Conservation (phyloP, 2,113 vertebrate species). For the Rhinogobius similis region DNA sequence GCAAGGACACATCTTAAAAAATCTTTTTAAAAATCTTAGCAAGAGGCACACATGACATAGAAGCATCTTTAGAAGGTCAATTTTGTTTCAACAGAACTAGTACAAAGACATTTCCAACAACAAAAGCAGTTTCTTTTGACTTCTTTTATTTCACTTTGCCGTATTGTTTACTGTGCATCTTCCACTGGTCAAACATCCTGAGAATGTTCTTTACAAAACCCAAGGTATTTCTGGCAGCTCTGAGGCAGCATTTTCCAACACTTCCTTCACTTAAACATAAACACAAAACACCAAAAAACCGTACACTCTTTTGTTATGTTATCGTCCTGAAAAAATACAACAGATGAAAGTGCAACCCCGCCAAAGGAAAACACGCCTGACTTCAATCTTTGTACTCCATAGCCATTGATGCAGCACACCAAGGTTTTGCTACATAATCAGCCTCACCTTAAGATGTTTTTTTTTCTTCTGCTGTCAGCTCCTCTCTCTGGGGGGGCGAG, state of each 20-base stretch:
- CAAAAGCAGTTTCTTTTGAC: not conserved
- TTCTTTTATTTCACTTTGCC: not conserved
- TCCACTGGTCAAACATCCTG: not conserved
- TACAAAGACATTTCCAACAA: not conserved
- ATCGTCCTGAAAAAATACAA: not conserved
- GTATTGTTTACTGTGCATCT: slow-evolving; percentile 1
- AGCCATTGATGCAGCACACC: slow-evolving; percentile 38
- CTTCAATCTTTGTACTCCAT: slow-evolving; percentile 36
- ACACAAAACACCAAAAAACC: not conserved
- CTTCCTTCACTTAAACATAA: not conserved
- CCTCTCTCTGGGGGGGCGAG: slow-evolving; percentile 38
- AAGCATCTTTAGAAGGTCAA: not conserved
- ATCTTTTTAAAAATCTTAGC: too few relatives aligned
- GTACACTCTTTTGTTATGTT: not conserved
- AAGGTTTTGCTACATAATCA: slow-evolving; percentile 45
- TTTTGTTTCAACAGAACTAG: not conserved
- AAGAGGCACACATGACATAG: not conserved
- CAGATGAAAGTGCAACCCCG: slow-evolving; percentile 17
- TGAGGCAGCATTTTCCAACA: not conserved
- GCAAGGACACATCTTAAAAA: too few relatives aligned
- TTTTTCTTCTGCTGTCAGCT: slow-evolving; percentile 40
- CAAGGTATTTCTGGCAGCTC: not conserved
- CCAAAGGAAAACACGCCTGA: slow-evolving; percentile 10
- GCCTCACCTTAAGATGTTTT: slow-evolving; percentile 42
- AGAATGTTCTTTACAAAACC: not conserved